Conservation (phyloP, 1,140 invertebrate species). For the Microplitis demolitor region DNA sequence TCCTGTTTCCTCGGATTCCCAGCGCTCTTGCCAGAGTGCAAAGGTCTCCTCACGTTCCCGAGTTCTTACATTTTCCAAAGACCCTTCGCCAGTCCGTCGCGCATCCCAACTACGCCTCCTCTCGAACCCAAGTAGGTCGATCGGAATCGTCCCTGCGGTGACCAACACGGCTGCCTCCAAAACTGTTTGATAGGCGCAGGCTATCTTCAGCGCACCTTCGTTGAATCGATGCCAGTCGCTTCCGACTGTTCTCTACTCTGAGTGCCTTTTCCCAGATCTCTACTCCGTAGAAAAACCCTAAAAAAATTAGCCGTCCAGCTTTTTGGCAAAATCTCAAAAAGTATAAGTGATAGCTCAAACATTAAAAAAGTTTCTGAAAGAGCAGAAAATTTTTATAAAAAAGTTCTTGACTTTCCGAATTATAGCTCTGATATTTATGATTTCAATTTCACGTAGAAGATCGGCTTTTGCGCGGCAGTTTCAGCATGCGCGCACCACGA, state of each 20-base stretch:
- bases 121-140: not conserved
- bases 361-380: no score
- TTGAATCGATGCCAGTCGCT: slow-evolving; percentile 27
- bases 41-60: not conserved
- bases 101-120: slow-evolving; percentile 17
- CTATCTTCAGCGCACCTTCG: slow-evolving; percentile 13
- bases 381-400: no score
- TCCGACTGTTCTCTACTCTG: slow-evolving; percentile 20
- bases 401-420: no score
- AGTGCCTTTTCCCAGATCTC: slow-evolving; percentile 30
- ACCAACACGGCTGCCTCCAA: not conserved
- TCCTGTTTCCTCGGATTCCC: not conserved
- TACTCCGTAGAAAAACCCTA: no score
- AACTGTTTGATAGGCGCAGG: slow-evolving; percentile 4
- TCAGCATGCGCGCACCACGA: no score
- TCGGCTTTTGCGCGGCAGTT: no score
- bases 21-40: not conserved
- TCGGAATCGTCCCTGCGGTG: slow-evolving; percentile 22
- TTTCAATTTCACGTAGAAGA: no score
- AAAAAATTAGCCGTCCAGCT: no score
- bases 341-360: no score
- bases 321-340: no score
- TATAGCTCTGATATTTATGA: no score
- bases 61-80: not conserved
- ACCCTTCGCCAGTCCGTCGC: slow-evolving; percentile 18